Evolutionary conservation across 2,797 vertebrate species (phyloP), one percentile per base, ranked within the genome.

Genomic region (Limosa lapponica): DNA sequence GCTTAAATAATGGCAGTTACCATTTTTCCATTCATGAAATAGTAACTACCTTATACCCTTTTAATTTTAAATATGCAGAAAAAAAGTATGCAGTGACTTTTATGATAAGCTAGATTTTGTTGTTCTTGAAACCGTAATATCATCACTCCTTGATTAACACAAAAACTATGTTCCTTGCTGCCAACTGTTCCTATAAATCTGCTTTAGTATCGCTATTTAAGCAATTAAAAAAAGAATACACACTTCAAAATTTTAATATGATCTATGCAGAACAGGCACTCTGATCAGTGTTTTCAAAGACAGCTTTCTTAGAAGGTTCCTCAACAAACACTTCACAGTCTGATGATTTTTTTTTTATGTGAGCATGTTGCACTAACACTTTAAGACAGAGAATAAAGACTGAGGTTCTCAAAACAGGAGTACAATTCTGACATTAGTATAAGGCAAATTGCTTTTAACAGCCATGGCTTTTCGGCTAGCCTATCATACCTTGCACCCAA

Each of bases 401-500:
- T 18, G 32, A 46, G 7, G 13, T 34, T 90, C 39, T 78, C 37
- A 74, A 54, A 82, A 82, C 14, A n/a, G 16, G 27, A 80, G 25
- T 34, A 8, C 10, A 51, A 28, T 44, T 74, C 61, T 71, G 22
- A 69, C 6, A 65, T 59, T 20, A 32, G 2, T 3, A 6, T 10
- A 67, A 52, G 2, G 10, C 3, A 2, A 66, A 64, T 32, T 72
- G 43, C 8, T 83, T 90, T 73, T 11, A 72, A 48, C 17, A 87
- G 18, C 10, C 15, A 41, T 6, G 15, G 18, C 6, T 89, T 85
- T 82, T 54, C 8, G 4, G 18, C 3, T 23, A 39, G 55, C 2
- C 11, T 65, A 39, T 11, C 46, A 64, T 98, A 99, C 99, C 99
- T 99, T 98, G 96, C 99, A 99, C 71, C 99, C 99, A 1, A 89